Base-by-base conservation (phyloP, 2,888 invertebrate species). In the Cyaniris semiargus region DNA sequence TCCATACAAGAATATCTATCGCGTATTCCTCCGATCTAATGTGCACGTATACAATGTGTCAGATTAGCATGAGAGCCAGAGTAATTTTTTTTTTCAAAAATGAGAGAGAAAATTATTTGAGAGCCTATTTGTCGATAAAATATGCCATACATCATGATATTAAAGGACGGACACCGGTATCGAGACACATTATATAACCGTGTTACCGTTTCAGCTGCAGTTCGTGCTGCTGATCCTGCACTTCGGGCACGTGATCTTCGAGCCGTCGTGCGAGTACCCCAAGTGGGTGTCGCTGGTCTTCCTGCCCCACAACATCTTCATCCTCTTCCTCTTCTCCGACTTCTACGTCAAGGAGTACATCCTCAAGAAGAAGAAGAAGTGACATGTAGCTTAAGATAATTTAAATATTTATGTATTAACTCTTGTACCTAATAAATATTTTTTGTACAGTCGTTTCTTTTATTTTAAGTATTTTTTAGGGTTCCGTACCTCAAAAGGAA, bases 341-440 rank as follows among this genome's bases (percentile, higher is more conserved):
- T 97, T 97, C 85, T 97, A 97, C 81, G 94, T 95, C 81, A 95
- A 95, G 83, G 88, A 95, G n/a, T 97, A 97, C 84, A 86, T 96
- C 78, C 83, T 88, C 77, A 94, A 94, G 82, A 94, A 91, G 83
- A 88, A 91, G 83, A 88, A 88, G 87, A 85, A 84, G 79, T 81
- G 88, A 88, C 78, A 53, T 83, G 75, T 70, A 77, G 76, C 70
- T 3, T 77, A 77, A 76, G 72, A 44, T 72, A 70, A 56, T 70
- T 21, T 21, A 76, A 23, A 78, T 77, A 56, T 77, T 48, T 60
- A 71, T 66, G 15, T 6, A 6, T 27, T 66, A 66, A 66, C 15
- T 66, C 10, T 66, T 66, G 23, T 66, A n/a, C n/a, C n/a, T n/a
- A 66, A 15, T 66, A 66, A 66, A 66, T 23, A 23, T 10, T 66